These are phyloP conservation scores for Dicentrarchus labrax DNA, from an alignment of 2,113 vertebrate species.

Conservation along the genomic window DNA sequence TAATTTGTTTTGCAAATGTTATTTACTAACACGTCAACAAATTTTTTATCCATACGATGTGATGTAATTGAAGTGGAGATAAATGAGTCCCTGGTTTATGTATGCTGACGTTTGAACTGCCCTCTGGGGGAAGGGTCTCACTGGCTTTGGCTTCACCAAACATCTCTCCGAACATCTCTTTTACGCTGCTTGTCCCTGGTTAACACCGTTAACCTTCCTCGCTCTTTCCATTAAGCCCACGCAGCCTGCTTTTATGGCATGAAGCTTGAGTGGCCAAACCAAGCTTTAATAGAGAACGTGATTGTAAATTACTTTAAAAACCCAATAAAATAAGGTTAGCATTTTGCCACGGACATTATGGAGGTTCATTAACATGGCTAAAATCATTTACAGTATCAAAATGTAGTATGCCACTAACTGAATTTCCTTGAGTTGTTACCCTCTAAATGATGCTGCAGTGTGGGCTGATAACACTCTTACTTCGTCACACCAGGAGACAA, in stretches of 20 bases:
- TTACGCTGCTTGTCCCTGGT: not conserved
- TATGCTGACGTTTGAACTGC: constrained; percentile 33
- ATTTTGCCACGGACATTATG: constrained; percentile 45
- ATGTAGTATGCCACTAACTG: constrained; percentile 34
- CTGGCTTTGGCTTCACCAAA: constrained; percentile 15
- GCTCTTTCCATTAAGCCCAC: constrained; percentile 10
- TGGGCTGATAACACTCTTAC: not conserved
- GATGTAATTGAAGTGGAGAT: constrained; percentile 33
- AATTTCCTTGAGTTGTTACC: constrained; percentile 51
- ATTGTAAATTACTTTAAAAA: constrained; percentile 45
- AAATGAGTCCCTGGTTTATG: constrained; percentile 9
- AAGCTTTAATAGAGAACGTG: constrained; percentile 30
- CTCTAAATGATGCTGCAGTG: constrained; percentile 4
- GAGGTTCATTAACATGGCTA: constrained; percentile 46
- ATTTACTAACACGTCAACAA: constrained; percentile 23
- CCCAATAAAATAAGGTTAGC: constrained; percentile 32
- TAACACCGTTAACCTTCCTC: constrained; percentile 6
- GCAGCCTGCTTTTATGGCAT: constrained; percentile 21
- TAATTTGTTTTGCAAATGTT: constrained; percentile 41
- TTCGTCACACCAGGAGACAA: constrained; percentile 22
- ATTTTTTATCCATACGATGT: constrained; percentile 1
- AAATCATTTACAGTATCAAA: constrained; percentile 31
- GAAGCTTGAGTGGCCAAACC: constrained; percentile 22
- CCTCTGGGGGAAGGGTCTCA: constrained; percentile 13
- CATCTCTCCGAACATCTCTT: not conserved